phyloP scores from a whole-genome alignment of 1,140 invertebrate genomes.

The Hirudo medicinalis region DNA sequence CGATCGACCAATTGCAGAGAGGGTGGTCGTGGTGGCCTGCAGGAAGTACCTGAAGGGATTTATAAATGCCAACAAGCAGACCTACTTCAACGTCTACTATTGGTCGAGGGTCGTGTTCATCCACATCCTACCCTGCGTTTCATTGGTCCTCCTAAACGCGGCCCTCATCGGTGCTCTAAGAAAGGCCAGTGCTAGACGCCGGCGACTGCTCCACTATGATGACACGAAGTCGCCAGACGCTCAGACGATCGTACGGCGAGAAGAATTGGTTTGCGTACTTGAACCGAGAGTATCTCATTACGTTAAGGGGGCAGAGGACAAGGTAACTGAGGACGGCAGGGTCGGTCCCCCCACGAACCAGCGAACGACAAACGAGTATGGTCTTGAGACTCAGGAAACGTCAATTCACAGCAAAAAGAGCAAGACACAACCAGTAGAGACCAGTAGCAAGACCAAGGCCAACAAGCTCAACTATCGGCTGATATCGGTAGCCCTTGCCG shows the following conservation, averaged over 20 bases:
- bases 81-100: constrained; percentile 66
- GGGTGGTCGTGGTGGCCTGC: constrained; percentile 24
- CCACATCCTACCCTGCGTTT: constrained; percentile 71
- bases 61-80: constrained; percentile 46
- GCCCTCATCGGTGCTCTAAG: constrained; percentile 70
- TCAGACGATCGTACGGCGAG: not conserved
- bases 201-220: constrained; percentile 60
- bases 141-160: constrained; percentile 73
- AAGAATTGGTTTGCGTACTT: no score
- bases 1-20: constrained; percentile 5
- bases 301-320: not conserved
- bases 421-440: not conserved
- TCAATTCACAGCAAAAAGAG: not conserved
- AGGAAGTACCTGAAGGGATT: constrained; percentile 24
- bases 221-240: constrained; percentile 49
- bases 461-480: not conserved
- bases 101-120: constrained; percentile 77
- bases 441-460: not conserved
- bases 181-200: constrained; percentile 61
- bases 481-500: not conserved
- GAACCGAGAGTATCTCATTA: no score
- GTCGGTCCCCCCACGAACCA: not conserved
- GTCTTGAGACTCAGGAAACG: not conserved
- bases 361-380: not conserved
- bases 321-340: not conserved